A percentile compares a stretch with the other conserved stretches of the same genome.
phyloP scores from a whole-genome alignment of 2,797 vertebrate genomes.

The Balearica regulorum region DNA sequence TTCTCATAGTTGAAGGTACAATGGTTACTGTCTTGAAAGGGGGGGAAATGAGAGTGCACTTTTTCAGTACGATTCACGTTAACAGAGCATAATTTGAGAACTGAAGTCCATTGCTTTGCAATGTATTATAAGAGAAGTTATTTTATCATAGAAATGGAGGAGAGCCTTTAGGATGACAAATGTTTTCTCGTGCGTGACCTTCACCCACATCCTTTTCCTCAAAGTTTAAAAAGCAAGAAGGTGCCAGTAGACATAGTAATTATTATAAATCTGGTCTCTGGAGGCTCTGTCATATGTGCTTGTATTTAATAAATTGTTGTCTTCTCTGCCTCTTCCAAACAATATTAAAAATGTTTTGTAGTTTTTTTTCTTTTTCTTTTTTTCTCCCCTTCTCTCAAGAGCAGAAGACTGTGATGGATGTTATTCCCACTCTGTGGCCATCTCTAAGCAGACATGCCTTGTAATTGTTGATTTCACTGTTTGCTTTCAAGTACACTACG shows the following conservation, averaged over 20 bases:
- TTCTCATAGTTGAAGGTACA: background rate
- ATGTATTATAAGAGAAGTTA: background rate
- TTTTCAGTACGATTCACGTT: background rate
- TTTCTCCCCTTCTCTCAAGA: background rate
- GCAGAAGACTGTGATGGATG: background rate
- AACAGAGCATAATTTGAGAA: background rate
- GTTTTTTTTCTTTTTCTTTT: accelerated
- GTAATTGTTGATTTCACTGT: background rate
- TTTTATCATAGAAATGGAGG: background rate
- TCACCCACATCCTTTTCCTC: constrained; percentile 20
- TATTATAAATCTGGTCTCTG: constrained; percentile 30
- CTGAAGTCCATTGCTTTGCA: constrained; percentile 3
- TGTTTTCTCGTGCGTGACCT: constrained; percentile 10
- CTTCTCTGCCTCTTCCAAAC: background rate
- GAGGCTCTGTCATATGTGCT: background rate
- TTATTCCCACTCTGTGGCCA: background rate
- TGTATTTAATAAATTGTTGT: background rate
- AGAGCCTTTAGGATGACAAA: constrained; percentile 25
- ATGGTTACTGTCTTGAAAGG: background rate
- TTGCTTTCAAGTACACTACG: background rate
- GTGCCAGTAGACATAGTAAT: constrained; percentile 11
- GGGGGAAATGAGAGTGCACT: background rate
- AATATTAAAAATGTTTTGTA: background rate
- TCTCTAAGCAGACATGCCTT: background rate
- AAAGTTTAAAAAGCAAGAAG: constrained; percentile 24